Conservation (phyloP, 2,888 invertebrate species). For the Silvanus unidentatus region DNA sequence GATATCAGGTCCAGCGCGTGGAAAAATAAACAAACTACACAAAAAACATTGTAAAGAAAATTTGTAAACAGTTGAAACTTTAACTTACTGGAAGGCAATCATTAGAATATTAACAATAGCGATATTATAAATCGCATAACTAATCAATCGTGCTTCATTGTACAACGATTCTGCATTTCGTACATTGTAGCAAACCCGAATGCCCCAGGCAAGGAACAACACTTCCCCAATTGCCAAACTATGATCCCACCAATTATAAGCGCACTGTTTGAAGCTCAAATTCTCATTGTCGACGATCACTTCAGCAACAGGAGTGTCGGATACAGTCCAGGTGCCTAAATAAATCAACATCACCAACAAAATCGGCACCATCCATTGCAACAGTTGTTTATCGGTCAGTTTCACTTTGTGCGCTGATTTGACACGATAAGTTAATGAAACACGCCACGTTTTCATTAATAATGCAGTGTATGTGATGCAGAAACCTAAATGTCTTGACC, state of each 20-base stretch:
- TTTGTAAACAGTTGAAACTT: not conserved
- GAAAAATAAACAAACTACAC: constrained; percentile 77
- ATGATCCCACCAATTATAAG: constrained; percentile 93
- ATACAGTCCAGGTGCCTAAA: constrained; percentile 84
- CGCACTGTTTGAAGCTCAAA: constrained; percentile 82
- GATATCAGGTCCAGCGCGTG: constrained; percentile 83
- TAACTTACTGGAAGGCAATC: constrained; percentile 88
- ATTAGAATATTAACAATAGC: constrained; percentile 87
- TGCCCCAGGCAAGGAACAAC: constrained; percentile 77
- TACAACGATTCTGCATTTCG: constrained; percentile 87
- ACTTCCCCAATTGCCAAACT: constrained; percentile 81
- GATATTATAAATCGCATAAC: constrained; percentile 92
- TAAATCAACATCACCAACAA: constrained; percentile 84
- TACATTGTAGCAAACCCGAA: constrained; percentile 79
- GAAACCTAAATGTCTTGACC: constrained; percentile 90
- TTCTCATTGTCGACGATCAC: constrained; percentile 69
- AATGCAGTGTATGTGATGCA: constrained; percentile 88
- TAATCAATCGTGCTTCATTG: constrained; percentile 88
- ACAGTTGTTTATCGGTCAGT: constrained; percentile 83
- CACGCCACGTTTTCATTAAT: constrained; percentile 94
- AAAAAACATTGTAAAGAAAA: constrained; percentile 13
- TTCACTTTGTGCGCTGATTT: constrained; percentile 91
- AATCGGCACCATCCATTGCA: constrained; percentile 91
- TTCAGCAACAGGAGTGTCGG: constrained; percentile 77
- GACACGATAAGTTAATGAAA: constrained; percentile 86